A percentile compares a stretch with the other conserved stretches of the same genome.
Evolutionary conservation across 2,888 invertebrate species (phyloP).

Genomic region (Chaetoderma sp.): DNA sequence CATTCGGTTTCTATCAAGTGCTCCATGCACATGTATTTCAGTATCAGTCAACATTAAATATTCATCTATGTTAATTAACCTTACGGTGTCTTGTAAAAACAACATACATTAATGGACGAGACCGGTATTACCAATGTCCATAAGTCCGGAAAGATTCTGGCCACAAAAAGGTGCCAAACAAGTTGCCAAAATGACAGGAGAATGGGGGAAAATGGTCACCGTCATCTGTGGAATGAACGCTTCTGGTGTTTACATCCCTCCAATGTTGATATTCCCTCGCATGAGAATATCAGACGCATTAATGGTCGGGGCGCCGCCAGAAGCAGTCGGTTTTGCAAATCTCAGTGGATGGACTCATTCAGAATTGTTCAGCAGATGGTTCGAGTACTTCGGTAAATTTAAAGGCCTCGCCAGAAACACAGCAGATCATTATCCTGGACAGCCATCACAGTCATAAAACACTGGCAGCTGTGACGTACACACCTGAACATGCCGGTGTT

Average conservation of each 20-base stretch:
- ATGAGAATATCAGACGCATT: slow-evolving; percentile 52
- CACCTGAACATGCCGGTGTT: slow-evolving; percentile 53
- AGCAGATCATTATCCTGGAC: slow-evolving; percentile 61
- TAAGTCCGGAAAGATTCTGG: slow-evolving; percentile 27
- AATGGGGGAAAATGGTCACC: slow-evolving; percentile 23
- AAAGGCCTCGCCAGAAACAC: slow-evolving; percentile 45
- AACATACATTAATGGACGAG: slow-evolving; percentile 36
- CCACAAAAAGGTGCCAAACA: slow-evolving; percentile 19
- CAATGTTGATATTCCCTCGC: slow-evolving; percentile 52
- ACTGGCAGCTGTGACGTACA: slow-evolving; percentile 51
- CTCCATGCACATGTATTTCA: too few relatives aligned
- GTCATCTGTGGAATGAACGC: slow-evolving; percentile 39
- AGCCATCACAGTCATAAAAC: slow-evolving; percentile 59
- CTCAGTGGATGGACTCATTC: slow-evolving; percentile 54
- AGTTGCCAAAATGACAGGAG: background rate
- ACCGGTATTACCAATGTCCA: slow-evolving; percentile 34
- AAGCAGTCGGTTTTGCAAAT: slow-evolving; percentile 49
- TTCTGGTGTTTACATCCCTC: slow-evolving; percentile 38
- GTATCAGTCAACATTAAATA: too few relatives aligned
- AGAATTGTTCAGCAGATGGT: slow-evolving; percentile 48
- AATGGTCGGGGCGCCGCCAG: slow-evolving; percentile 53
- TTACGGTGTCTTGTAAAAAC: too few relatives aligned
- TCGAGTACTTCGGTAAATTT: slow-evolving; percentile 63
- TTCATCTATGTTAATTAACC: too few relatives aligned
- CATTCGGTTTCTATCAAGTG: too few relatives aligned